Evolutionary conservation across 2,797 vertebrate genomes (phyloP).

Genomic region (Emydoidea blandingii): DNA sequence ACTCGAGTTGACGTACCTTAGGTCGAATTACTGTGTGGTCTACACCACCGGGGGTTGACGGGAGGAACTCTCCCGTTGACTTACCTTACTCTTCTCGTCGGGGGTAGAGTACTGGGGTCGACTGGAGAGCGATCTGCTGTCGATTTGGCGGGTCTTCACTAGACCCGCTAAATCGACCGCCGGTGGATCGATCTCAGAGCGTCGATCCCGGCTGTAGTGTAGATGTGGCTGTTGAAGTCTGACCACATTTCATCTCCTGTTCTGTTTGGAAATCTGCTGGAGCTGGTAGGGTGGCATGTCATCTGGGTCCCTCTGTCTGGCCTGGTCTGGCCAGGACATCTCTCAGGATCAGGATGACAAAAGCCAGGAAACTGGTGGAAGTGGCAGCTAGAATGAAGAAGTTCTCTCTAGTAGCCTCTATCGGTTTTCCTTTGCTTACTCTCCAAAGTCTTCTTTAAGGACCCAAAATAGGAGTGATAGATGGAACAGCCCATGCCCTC

Average conservation of each 20-base stretch:
- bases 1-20: too few species aligned
- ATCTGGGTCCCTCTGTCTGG: neutral
- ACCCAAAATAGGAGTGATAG: neutral
- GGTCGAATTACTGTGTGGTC: too few species aligned
- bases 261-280: neutral
- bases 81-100: too few species aligned
- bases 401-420: neutral
- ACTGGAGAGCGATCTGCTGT: too few species aligned
- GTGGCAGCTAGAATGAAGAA: neutral
- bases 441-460: neutral
- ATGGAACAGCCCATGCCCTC: neutral
- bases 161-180: too few species aligned
- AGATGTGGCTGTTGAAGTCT: neutral
- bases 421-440: neutral
- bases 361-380: neutral
- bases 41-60: rapidly evolving
- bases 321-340: neutral
- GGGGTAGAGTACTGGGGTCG: too few species aligned
- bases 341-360: neutral
- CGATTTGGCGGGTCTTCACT: too few species aligned
- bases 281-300: neutral
- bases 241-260: neutral
- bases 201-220: too few species aligned
- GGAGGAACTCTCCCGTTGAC: too few species aligned
- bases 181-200: too few species aligned